Base-by-base conservation (phyloP, 1,140 invertebrate species). In the Calliopsis andreniformis region DNA sequence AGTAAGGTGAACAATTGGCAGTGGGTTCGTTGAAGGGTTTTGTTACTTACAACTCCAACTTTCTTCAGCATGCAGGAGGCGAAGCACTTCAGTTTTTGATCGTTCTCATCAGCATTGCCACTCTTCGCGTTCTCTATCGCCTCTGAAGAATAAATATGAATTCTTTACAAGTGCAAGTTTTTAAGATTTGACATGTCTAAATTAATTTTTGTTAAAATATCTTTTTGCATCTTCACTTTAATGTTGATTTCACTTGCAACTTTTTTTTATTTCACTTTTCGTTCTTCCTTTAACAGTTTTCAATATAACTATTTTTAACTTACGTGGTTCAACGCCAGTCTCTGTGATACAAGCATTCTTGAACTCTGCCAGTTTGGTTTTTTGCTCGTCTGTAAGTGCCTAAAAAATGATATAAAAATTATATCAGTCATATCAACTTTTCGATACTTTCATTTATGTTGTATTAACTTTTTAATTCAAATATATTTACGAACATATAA, bases 351-450 rank as follows among this genome's bases (percentile, higher is more conserved):
- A 90, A 12, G 25, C 28, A 1, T 55, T 39, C n/a, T 79, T 87
- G 53, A 86, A 64, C 18, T 67, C 66, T 7, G 12, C 42, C 5
- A 90, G 43, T 28, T 88, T 88, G 1, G 70, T 62, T 8, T 66
- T 83, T 79, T 89, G 85, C 45, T 88, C 87, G 0, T 90, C 88
- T 0, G 80, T 84, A 4, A 90, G 39, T 20, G 35, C 82, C 87
- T 89, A 28, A 82, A 76, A 64, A 16, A 72, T 53, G n/a, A 43
- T 25, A 61, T 12, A 25, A 3, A 3, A 32, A 2, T 32, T n/a
- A 7, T 16, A 56, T 43, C 1, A 1, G 4, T 8, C 32, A 7
- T 0, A 8, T n/a, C n/a, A n/a, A n/a, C n/a, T n/a, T n/a, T n/a
- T n/a, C n/a, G n/a, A n/a, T n/a, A n/a, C n/a, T n/a, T n/a, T n/a